Percentiles rank a stretch among this genome's conserved stretches.
Evolutionary conservation across 2,113 vertebrate genomes (phyloP).

Genomic region (Burhinus bistriatus): DNA sequence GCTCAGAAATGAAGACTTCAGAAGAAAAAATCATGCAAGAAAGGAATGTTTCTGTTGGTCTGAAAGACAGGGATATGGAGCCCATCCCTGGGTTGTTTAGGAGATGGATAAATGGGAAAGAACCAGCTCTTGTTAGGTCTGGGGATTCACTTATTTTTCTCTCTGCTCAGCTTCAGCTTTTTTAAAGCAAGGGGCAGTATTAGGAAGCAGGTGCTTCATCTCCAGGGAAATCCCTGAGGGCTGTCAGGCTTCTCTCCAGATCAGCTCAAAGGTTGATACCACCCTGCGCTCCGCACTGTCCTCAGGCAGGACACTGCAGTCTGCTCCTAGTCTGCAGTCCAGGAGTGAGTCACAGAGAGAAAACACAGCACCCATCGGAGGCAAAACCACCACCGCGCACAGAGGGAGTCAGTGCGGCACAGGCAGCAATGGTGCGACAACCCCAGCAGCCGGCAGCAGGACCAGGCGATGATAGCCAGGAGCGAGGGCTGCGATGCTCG

Average conservation of each 20-base stretch:
- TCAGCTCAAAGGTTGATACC: not conserved
- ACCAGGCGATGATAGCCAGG: fast-evolving
- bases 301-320: not conserved
- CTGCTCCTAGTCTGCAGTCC: not conserved
- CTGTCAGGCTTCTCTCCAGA: not conserved
- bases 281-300: not conserved
- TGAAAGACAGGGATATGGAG: not conserved
- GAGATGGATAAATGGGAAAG: not conserved
- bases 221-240: not conserved
- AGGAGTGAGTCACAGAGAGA: not conserved
- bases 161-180: not conserved
- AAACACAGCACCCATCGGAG: not conserved
- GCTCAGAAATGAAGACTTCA: not conserved
- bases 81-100: not conserved
- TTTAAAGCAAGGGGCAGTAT: not conserved
- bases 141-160: not conserved
- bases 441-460: not conserved
- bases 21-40: not conserved
- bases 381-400: fast-evolving
- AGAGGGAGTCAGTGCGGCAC: fast-evolving
- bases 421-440: not conserved
- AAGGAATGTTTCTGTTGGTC: not conserved
- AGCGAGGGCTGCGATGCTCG: fast-evolving
- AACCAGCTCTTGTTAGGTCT: not conserved
- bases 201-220: not conserved